phyloP scores from a whole-genome alignment of 2,888 invertebrate genomes.

The Thyatira batis region DNA sequence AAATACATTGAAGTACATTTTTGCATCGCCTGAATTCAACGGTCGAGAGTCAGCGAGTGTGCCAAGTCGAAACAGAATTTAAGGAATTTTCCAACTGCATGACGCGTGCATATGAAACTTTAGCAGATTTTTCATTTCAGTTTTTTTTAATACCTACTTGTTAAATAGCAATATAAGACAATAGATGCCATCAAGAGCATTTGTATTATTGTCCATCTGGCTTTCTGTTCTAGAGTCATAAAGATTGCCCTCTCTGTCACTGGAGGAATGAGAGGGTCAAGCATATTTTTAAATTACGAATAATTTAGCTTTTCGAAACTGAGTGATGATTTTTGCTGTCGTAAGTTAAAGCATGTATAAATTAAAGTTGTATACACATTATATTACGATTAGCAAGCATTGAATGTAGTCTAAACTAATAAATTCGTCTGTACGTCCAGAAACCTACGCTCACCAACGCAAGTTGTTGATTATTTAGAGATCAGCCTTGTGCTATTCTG shows the following conservation, averaged over 20 bases:
- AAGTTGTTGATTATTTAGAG: slow-evolving; percentile 62
- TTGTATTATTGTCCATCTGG: no score
- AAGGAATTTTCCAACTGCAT: neutral
- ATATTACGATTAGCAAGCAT: neutral
- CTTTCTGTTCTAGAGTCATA: no score
- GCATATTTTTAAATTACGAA: no score
- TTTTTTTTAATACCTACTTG: neutral
- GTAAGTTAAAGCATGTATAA: neutral
- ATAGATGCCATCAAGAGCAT: no score
- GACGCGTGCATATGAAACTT: neutral
- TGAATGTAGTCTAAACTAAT: slow-evolving; percentile 8
- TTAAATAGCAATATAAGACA: neutral
- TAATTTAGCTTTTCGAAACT: no score
- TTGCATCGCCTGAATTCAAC: neutral
- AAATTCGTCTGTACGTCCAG: slow-evolving; percentile 32
- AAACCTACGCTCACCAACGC: slow-evolving; percentile 52
- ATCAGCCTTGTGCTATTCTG: slow-evolving; percentile 69
- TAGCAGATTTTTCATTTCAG: neutral
- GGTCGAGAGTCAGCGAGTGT: neutral
- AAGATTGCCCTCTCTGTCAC: no score
- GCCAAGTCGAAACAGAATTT: neutral
- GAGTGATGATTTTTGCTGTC: no score
- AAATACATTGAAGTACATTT: neutral
- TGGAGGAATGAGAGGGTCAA: no score
- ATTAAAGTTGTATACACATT: neutral